phyloP scores from a whole-genome alignment of 2,113 vertebrate species.

The Monopterus albus region DNA sequence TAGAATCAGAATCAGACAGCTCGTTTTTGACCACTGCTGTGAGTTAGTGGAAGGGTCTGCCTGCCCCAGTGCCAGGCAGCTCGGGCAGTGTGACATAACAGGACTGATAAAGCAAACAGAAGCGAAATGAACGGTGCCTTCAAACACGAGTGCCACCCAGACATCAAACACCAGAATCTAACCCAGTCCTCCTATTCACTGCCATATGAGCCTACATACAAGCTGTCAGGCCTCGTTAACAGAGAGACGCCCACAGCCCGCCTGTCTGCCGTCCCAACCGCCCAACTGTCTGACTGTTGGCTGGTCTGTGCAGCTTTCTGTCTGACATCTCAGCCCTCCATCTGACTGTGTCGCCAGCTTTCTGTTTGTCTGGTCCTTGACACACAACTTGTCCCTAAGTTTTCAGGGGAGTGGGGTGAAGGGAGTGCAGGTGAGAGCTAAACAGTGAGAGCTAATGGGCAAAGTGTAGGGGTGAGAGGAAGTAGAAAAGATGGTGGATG shows the following conservation, averaged over 20 bases:
- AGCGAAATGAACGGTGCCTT: conserved; percentile 52
- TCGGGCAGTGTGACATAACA: conserved; percentile 42
- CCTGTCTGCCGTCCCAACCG: conserved; percentile 65
- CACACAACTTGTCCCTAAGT: conserved; percentile 14
- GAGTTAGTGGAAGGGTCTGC: conserved; percentile 42
- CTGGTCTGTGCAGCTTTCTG: conserved; percentile 19
- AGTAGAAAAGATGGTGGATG: neutral
- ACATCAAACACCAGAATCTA: conserved; percentile 61
- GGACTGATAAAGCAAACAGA: conserved; percentile 64
- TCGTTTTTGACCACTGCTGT: conserved; percentile 49
- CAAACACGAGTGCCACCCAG: conserved; percentile 43
- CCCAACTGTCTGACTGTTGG: conserved; percentile 38
- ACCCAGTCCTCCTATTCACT: conserved; percentile 60
- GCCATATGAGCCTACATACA: conserved; percentile 65
- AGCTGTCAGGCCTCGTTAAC: conserved; percentile 74
- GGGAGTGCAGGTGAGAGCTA: neutral
- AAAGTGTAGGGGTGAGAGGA: conserved; percentile 7
- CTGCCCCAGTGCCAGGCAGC: conserved; percentile 16
- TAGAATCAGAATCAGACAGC: conserved; percentile 50
- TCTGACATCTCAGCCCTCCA: conserved; percentile 45
- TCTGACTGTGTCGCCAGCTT: conserved; percentile 24
- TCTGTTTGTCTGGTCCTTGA: conserved; percentile 24
- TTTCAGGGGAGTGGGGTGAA: neutral
- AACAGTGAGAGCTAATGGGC: neutral
- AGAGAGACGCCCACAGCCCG: conserved; percentile 65